A percentile compares a stretch with the other conserved stretches of the same genome.
Evolutionary conservation across 2,888 invertebrate species (phyloP).

Genomic region (Andrena dorsata): DNA sequence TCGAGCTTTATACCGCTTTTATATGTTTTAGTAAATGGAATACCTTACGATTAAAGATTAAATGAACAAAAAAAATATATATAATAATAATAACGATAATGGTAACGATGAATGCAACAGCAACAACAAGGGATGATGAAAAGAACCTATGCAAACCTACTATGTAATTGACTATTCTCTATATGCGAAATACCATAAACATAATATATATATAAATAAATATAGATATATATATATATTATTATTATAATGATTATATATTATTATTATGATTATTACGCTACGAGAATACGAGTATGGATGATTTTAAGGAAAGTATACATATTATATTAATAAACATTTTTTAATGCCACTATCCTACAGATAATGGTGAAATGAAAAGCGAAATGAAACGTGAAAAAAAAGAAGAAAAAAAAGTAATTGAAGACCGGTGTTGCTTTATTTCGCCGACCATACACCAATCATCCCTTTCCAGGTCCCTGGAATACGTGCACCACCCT

Average conservation of each 20-base stretch:
- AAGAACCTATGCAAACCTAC: slow-evolving; percentile 76
- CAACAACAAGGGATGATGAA: slow-evolving; percentile 28
- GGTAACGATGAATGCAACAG: slow-evolving; percentile 49
- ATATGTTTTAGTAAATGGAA: slow-evolving; percentile 83
- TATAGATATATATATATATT: slow-evolving; percentile 71
- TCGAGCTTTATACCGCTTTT: slow-evolving; percentile 85
- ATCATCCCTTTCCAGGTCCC: neutral
- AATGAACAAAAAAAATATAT: slow-evolving; percentile 67
- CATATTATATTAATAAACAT: slow-evolving; percentile 84
- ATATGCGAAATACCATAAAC: slow-evolving; percentile 79
- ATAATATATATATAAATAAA: slow-evolving; percentile 78
- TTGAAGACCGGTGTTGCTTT: slow-evolving; percentile 14
- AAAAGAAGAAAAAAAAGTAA: slow-evolving; percentile 39
- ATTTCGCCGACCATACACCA: neutral
- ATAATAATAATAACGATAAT: slow-evolving; percentile 55
- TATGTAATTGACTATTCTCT: slow-evolving; percentile 81
- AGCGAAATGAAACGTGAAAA: slow-evolving; percentile 74
- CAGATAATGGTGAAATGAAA: slow-evolving; percentile 82
- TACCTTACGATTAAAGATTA: slow-evolving; percentile 78
- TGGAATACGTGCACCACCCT: too few relatives aligned
- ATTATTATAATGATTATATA: slow-evolving; percentile 73
- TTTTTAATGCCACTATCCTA: slow-evolving; percentile 84
- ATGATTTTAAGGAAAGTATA: slow-evolving; percentile 85
- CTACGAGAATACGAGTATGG: slow-evolving; percentile 83
- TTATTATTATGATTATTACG: slow-evolving; percentile 81